A percentile compares a stretch with the other conserved stretches of the same genome.
Evolutionary conservation across 2,797 vertebrate genomes (phyloP).

Genomic region (Microctenopoma steveboyesi): DNA sequence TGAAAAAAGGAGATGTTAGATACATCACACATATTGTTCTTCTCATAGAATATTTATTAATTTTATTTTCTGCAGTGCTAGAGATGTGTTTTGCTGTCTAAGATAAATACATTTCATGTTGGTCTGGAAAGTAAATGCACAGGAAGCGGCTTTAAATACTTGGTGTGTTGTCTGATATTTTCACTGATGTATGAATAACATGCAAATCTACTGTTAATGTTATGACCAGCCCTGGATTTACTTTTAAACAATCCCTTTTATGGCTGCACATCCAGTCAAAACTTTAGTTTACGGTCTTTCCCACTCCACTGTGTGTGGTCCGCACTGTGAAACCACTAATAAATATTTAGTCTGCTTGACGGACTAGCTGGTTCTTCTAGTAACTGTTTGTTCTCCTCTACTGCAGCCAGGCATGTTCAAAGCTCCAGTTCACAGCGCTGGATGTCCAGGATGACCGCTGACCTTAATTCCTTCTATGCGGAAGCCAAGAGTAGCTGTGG

Average conservation of each 20-base stretch:
- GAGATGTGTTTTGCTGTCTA: background rate
- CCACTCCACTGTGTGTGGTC: slow-evolving; percentile 22
- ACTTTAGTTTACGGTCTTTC: slow-evolving; percentile 3
- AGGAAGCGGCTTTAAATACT: slow-evolving; percentile 7
- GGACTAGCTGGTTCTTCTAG: slow-evolving; percentile 27
- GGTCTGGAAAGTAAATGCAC: slow-evolving; percentile 15
- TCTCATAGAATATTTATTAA: background rate
- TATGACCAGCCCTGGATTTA: slow-evolving; percentile 18
- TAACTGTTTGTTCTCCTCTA: slow-evolving; percentile 30
- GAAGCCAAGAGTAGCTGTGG: slow-evolving; percentile 90
- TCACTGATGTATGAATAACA: slow-evolving; percentile 2
- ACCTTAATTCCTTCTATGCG: slow-evolving; percentile 94
- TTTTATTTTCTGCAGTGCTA: background rate
- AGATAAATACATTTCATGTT: background rate
- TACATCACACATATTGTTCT: background rate
- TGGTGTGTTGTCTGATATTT: slow-evolving; percentile 13
- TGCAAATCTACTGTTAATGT: slow-evolving; percentile 44
- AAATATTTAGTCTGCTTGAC: slow-evolving; percentile 48
- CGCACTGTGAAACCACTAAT: slow-evolving; percentile 13
- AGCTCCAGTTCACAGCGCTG: background rate
- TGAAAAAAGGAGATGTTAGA: background rate
- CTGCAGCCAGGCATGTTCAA: background rate
- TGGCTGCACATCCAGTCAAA: slow-evolving; percentile 17
- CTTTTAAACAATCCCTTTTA: slow-evolving; percentile 32
- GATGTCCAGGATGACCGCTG: slow-evolving; percentile 30